phyloP scores from a whole-genome alignment of 1,140 invertebrate species.

The Scaptomyza graminum region DNA sequence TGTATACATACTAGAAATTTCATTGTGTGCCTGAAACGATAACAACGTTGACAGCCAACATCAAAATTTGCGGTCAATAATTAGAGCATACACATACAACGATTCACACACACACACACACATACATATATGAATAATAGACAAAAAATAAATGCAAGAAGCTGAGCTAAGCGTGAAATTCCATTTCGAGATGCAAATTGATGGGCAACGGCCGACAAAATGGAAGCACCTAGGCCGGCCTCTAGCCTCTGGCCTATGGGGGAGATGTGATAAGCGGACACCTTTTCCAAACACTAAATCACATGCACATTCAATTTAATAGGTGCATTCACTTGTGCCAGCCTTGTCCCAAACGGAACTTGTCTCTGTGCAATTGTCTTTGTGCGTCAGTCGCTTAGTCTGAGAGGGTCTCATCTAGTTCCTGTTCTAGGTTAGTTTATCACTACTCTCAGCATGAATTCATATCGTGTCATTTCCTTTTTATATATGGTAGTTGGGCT shows the following conservation, averaged over 20 bases:
- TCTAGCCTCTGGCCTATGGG: conserved; percentile 12
- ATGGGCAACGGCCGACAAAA: conserved; percentile 24
- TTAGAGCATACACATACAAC: background rate
- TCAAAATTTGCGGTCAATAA: conserved; percentile 20
- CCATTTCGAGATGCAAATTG: conserved; percentile 11
- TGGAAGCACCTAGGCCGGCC: conserved; percentile 25
- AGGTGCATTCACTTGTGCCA: conserved; percentile 58
- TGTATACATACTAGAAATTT: conserved; percentile 6
- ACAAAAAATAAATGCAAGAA: conserved; percentile 30
- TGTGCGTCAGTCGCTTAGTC: background rate
- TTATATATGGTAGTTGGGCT: conserved; percentile 10
- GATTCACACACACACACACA: background rate
- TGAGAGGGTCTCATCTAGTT: no score
- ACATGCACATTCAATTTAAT: conserved; percentile 23
- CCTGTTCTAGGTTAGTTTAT: background rate
- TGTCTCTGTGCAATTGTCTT: conserved; percentile 13
- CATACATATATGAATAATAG: background rate
- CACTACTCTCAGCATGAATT: background rate
- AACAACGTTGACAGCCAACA: conserved; percentile 17
- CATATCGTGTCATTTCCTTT: background rate
- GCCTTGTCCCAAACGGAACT: conserved; percentile 37
- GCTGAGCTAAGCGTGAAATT: conserved; percentile 25
- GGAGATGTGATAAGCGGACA: conserved; percentile 31
- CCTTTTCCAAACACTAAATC: conserved; percentile 9
- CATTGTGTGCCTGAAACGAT: conserved; percentile 23